A percentile compares a stretch with the other conserved stretches of the same genome.
Evolutionary conservation across 2,888 invertebrate species (phyloP).

Genomic region (Synergus umbraculus): DNA sequence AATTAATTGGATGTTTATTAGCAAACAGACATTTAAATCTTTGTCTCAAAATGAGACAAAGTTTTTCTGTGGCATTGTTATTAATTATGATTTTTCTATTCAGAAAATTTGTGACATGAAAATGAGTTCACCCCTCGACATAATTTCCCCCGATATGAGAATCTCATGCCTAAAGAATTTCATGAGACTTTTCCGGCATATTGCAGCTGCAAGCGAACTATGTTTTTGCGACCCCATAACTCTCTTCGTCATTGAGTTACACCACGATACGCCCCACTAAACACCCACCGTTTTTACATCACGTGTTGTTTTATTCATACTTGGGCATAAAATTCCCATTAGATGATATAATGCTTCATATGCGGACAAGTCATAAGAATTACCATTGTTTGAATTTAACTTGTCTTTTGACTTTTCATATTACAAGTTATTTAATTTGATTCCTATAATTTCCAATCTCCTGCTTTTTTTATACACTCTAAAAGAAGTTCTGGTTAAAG

Average conservation of each 20-base stretch:
- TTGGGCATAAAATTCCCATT: conserved; percentile 62
- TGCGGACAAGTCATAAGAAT: not conserved
- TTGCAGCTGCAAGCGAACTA: conserved; percentile 62
- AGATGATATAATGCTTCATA: conserved; percentile 2
- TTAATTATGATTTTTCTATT: too few species aligned
- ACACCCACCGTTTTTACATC: conserved; percentile 72
- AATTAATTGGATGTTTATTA: too few species aligned
- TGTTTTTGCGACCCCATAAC: conserved; percentile 63
- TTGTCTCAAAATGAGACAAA: too few species aligned
- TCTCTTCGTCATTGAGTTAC: conserved; percentile 60
- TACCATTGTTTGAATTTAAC: not conserved
- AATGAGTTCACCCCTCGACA: not conserved
- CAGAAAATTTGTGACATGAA: not conserved
- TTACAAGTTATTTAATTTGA: not conserved
- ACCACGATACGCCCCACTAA: conserved; percentile 72
- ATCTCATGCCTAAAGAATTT: conserved; percentile 59
- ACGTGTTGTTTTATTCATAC: conserved; percentile 71
- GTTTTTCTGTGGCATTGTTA: too few species aligned
- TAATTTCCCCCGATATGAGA: not conserved
- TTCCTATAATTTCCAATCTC: too few species aligned
- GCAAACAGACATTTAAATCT: too few species aligned
- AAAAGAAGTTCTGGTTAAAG: too few species aligned
- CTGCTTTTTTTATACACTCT: too few species aligned
- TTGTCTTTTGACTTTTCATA: not conserved
- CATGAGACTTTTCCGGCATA: conserved; percentile 67